Evolutionary conservation across 2,113 vertebrate species (phyloP).

Genomic region (Clarias macrocephalus): DNA sequence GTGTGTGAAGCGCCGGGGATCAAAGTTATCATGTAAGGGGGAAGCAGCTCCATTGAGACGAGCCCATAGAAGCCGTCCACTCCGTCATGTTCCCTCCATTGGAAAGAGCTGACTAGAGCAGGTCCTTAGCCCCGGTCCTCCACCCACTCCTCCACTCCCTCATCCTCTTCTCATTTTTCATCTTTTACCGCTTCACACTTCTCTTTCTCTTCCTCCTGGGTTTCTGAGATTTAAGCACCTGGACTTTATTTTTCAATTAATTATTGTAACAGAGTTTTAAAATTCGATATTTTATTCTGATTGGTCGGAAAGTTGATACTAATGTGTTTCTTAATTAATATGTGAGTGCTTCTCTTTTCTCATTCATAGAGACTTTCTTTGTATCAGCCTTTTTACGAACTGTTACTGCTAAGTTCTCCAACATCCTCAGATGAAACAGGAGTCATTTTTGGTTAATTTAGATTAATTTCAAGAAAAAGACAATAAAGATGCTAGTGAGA

Average conservation of each 20-base stretch:
- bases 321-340: neutral
- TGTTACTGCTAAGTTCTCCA: no score
- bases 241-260: neutral
- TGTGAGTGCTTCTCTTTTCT: neutral
- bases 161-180: slow-evolving; percentile 64
- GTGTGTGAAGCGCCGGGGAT: slow-evolving; percentile 74
- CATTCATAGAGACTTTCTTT: neutral
- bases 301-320: neutral
- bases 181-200: slow-evolving; percentile 27
- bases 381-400: neutral
- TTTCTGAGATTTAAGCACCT: neutral
- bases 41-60: slow-evolving; percentile 70
- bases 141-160: slow-evolving; percentile 69
- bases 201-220: neutral
- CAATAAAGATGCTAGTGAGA: neutral
- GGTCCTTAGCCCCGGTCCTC: slow-evolving; percentile 63
- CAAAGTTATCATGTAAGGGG: slow-evolving; percentile 79
- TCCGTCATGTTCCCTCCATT: slow-evolving; percentile 75
- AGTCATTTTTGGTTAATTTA: no score
- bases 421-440: no score
- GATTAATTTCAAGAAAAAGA: neutral
- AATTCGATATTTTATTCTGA: neutral
- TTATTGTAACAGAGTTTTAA: neutral
- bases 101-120: slow-evolving; percentile 65
- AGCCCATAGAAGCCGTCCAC: slow-evolving; percentile 73